phyloP scores from a whole-genome alignment of 2,888 invertebrate genomes.

The Lomographa bimaculata region DNA sequence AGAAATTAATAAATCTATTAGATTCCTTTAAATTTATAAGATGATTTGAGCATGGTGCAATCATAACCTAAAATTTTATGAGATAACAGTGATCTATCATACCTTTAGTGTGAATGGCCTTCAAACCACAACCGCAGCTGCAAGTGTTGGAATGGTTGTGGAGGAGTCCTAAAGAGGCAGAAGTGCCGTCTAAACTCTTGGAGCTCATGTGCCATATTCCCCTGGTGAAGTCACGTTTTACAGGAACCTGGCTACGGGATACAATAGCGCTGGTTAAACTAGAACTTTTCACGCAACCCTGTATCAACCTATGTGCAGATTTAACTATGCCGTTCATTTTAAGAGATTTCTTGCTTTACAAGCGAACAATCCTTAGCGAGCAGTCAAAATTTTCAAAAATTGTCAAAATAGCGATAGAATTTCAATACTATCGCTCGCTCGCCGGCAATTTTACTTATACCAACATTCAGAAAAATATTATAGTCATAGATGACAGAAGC shows the following conservation, averaged over 20 bases:
- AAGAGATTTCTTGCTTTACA: slow-evolving; percentile 21
- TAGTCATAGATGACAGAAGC: slow-evolving; percentile 36
- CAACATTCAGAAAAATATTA: too few relatives aligned
- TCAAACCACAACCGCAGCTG: slow-evolving; percentile 86
- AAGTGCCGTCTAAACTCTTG: slow-evolving; percentile 60
- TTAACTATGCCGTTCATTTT: slow-evolving; percentile 89
- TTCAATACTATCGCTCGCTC: too few relatives aligned
- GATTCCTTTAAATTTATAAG: background rate
- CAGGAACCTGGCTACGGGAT: slow-evolving; percentile 64
- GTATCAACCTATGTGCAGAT: slow-evolving; percentile 80
- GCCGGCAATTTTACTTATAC: too few relatives aligned
- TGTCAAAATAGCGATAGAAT: too few relatives aligned
- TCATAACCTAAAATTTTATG: slow-evolving; percentile 63
- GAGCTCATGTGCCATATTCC: slow-evolving; percentile 89
- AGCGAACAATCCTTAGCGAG: slow-evolving; percentile 9
- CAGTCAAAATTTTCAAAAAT: slow-evolving; percentile 39
- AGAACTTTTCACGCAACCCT: slow-evolving; percentile 63
- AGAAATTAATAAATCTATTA: slow-evolving; percentile 24
- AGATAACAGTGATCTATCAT: slow-evolving; percentile 28
- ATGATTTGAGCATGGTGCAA: slow-evolving; percentile 58
- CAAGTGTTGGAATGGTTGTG: slow-evolving; percentile 85
- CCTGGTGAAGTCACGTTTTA: slow-evolving; percentile 86
- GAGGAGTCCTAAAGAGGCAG: slow-evolving; percentile 61
- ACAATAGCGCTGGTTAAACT: slow-evolving; percentile 62
- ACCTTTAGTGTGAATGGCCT: slow-evolving; percentile 89